These are phyloP conservation scores for Formicarius rufipectus DNA, from an alignment of 2,113 vertebrate genomes.

Conservation along the genomic window DNA sequence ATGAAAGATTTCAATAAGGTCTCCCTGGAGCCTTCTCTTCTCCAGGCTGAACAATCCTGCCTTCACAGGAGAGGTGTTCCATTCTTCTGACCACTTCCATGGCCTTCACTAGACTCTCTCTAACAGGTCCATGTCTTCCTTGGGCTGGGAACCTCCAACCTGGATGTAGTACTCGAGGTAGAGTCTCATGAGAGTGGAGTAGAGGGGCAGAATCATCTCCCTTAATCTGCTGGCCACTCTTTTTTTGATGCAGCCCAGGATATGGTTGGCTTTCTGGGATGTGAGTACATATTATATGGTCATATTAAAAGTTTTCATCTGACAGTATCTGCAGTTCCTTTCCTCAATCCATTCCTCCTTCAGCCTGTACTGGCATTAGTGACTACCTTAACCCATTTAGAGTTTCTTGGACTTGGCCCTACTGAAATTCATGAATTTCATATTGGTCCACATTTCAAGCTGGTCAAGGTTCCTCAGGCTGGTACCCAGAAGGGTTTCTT, in stretches of 20 bases:
- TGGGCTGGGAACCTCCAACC: neutral
- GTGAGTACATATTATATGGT: rapidly evolving
- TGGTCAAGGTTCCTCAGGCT: neutral
- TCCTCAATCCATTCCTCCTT: neutral
- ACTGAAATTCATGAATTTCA: neutral
- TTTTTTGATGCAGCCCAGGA: neutral
- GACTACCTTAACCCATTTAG: too few species aligned
- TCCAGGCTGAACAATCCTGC: neutral
- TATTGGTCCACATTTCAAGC: neutral
- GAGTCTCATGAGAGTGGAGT: neutral
- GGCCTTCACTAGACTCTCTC: neutral
- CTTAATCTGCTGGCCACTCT: rapidly evolving
- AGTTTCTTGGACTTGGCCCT: neutral
- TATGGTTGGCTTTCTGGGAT: rapidly evolving
- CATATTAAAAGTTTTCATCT: neutral
- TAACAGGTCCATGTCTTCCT: neutral
- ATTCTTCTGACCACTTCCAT: neutral
- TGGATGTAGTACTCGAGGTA: neutral
- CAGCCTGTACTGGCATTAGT: too few species aligned
- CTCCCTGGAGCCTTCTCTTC: neutral
- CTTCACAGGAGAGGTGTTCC: neutral
- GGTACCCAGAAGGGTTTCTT: neutral
- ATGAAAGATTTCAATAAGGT: neutral
- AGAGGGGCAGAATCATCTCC: neutral
- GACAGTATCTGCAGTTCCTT: rapidly evolving